Base-by-base conservation (phyloP, 2,113 vertebrate genomes). In the Campylomormyrus tamandua region DNA sequence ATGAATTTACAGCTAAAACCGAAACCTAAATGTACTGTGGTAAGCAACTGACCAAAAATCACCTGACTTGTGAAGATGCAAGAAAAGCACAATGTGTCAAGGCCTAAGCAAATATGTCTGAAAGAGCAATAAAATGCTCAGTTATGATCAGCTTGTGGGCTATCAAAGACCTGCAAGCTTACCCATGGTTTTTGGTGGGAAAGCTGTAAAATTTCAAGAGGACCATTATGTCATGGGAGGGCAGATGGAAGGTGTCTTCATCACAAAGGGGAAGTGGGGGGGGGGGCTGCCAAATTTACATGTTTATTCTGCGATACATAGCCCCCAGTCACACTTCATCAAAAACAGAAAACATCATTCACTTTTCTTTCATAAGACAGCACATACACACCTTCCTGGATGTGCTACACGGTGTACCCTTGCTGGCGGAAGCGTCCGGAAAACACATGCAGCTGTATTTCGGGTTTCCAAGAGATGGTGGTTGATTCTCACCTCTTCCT, bases 401-500 rank as follows among this genome's bases (percentile, higher is more conserved):
- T 87, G 85, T 53, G 50, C 17, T 39, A 10, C 85, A 35, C 5
- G 5, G 5, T 35, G 85, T 4, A 56, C 17, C 50, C 31, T 6
- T 42, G 85, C 21, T 17, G 85, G 13, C 15, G 50, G 50, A 87
- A 50, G 50, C 3, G 3, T 80, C 74, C 74, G 10, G 35, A 35
- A 80, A 42, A 80, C 74, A 80, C 83, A 84, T 53, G 46, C 7
- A 52, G 84, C 46, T 27, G 46, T 53, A 49, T 53, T 87, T 87
- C 56, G 24, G 21, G 83, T 53, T 39, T 27, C 50, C 50, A 53
- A 9, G 50, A 87, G 85, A 87, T 87, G 85, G 85, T 87, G 85
- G n/a, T 56, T 87, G 85, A 87, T 87, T 87, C 27, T 87, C n/a
- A 35, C 11, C 31, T 53, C 85, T 87, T 87, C 85, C 85, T 56